A percentile compares a stretch with the other conserved stretches of the same genome.
Conservation (phyloP, 2,113 vertebrate genomes). For the Salvelinus namaycush region DNA sequence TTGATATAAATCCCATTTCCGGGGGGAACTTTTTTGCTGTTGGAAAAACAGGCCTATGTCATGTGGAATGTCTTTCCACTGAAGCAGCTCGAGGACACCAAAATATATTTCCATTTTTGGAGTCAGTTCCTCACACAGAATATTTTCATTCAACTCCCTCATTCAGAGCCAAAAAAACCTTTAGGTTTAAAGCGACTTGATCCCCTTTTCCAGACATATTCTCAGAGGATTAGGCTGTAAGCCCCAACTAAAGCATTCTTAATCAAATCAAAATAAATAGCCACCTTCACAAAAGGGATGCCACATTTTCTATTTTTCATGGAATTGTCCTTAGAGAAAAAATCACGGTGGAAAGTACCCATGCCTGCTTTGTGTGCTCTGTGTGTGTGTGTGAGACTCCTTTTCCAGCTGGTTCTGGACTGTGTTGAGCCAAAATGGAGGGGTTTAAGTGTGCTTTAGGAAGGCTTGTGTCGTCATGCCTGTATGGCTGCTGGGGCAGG, state of each 20-base stretch:
- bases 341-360: constrained; percentile 45
- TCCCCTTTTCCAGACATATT: constrained; percentile 80
- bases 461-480: constrained; percentile 57
- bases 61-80: constrained; percentile 62
- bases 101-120: constrained; percentile 67
- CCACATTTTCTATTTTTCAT: constrained; percentile 62
- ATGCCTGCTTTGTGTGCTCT: constrained; percentile 10
- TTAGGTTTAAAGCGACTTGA: constrained; percentile 74
- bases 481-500: constrained; percentile 57
- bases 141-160: constrained; percentile 62
- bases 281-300: constrained; percentile 64
- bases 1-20: constrained; percentile 65
- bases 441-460: constrained; percentile 70
- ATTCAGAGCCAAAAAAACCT: constrained; percentile 65
- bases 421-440: constrained; percentile 48
- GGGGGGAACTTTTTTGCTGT: constrained; percentile 34
- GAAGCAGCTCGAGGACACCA: constrained; percentile 61
- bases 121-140: constrained; percentile 44
- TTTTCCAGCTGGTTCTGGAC: background rate
- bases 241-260: constrained; percentile 70
- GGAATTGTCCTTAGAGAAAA: constrained; percentile 64
- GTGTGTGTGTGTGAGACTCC: constrained; percentile 10
- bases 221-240: constrained; percentile 73
- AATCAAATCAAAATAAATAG: constrained; percentile 81
- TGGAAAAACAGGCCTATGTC: constrained; percentile 57